These are phyloP conservation scores for Enteromius trimaculatus DNA, from an alignment of 2,797 vertebrate species.

Conservation along the genomic window DNA sequence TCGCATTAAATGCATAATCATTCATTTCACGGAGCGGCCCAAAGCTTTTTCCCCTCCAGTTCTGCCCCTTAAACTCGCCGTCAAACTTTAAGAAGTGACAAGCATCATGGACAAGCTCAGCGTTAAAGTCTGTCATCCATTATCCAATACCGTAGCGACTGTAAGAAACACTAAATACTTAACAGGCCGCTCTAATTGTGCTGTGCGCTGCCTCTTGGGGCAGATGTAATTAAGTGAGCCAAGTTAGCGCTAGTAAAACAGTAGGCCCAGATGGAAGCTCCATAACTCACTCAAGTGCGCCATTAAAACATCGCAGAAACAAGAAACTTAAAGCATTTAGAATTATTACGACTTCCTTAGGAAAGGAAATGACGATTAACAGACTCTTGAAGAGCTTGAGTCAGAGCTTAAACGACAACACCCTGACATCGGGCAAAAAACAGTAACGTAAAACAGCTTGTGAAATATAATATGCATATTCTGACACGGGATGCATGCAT, in stretches of 20 bases:
- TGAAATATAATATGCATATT: slow-evolving; percentile 14
- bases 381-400: slow-evolving; percentile 49
- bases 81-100: slow-evolving; percentile 44
- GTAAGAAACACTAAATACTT: slow-evolving; percentile 60
- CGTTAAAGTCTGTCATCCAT: slow-evolving; percentile 54
- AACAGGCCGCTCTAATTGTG: slow-evolving; percentile 55
- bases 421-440: slow-evolving; percentile 3
- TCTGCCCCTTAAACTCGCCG: slow-evolving; percentile 19
- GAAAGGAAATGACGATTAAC: slow-evolving; percentile 58
- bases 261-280: slow-evolving; percentile 61
- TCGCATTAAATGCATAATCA: slow-evolving; percentile 39
- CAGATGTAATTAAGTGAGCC: slow-evolving; percentile 64
- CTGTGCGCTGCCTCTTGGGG: slow-evolving; percentile 53
- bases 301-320: slow-evolving; percentile 59
- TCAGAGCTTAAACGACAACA: slow-evolving; percentile 49
- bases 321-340: slow-evolving; percentile 62
- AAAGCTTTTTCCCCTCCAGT: slow-evolving; percentile 1
- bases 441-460: slow-evolving; percentile 29
- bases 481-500: neutral
- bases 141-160: slow-evolving; percentile 51
- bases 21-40: slow-evolving; percentile 25
- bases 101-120: slow-evolving; percentile 36
- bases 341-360: slow-evolving; percentile 59
- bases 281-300: slow-evolving; percentile 62
- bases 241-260: slow-evolving; percentile 66